These are phyloP conservation scores for Napeogenes sylphis DNA, from an alignment of 2,888 invertebrate genomes.

Conservation along the genomic window DNA sequence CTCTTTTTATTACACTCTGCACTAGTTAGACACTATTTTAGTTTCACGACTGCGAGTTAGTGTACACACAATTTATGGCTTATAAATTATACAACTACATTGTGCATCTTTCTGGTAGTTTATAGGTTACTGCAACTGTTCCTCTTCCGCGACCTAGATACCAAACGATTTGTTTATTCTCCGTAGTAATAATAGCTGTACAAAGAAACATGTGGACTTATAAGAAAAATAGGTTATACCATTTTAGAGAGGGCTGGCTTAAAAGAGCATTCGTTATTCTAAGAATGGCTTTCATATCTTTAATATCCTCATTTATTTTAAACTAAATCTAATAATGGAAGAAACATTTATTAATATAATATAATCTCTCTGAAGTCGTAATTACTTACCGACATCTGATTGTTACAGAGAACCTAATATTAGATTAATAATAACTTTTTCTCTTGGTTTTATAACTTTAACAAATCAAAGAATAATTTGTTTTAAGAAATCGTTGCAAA, in stretches of 20 bases:
- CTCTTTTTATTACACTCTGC: neutral
- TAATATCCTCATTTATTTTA: no score
- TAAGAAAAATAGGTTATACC: slow-evolving; percentile 27
- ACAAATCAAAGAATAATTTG: no score
- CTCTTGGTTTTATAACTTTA: no score
- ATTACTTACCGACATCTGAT: no score
- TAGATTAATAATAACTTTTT: no score
- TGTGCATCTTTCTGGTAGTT: slow-evolving; percentile 17
- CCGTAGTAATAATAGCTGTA: slow-evolving; percentile 32
- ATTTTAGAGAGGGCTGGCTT: slow-evolving; percentile 5
- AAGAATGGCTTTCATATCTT: neutral
- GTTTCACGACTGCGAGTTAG: neutral
- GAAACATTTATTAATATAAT: no score
- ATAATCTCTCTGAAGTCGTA: no score
- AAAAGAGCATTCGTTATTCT: neutral
- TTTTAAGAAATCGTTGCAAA: no score
- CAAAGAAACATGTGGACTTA: slow-evolving; percentile 30
- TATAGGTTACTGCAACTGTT: slow-evolving; percentile 23
- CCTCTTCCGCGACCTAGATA: slow-evolving; percentile 29
- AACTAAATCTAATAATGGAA: no score
- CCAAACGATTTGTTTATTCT: slow-evolving; percentile 29
- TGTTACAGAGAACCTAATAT: no score
- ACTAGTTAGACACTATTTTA: neutral
- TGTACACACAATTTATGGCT: neutral
- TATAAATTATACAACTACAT: slow-evolving; percentile 7